Evolutionary conservation across 2,888 invertebrate genomes (phyloP).

Genomic region (Lathronympha strigana): DNA sequence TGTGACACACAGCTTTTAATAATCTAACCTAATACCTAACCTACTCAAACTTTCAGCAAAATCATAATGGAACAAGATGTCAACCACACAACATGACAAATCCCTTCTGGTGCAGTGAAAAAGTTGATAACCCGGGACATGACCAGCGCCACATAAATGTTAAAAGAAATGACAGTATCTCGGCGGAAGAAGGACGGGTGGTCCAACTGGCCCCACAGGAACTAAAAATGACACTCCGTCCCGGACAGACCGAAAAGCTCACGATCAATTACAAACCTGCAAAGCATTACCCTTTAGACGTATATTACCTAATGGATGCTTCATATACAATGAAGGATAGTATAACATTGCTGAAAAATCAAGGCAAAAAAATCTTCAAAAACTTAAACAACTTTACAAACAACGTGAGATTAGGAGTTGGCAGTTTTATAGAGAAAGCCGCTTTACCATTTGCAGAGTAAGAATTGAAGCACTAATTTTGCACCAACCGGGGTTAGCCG

Average conservation of each 20-base stretch:
- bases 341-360: slow-evolving; percentile 74
- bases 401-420: slow-evolving; percentile 85
- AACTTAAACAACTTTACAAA: slow-evolving; percentile 82
- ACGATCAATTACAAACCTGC: slow-evolving; percentile 82
- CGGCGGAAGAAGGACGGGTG: slow-evolving; percentile 49
- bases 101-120: slow-evolving; percentile 46
- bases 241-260: slow-evolving; percentile 55
- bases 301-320: slow-evolving; percentile 90
- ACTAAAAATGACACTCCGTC: slow-evolving; percentile 56
- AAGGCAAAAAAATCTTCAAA: slow-evolving; percentile 69
- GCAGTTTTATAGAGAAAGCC: slow-evolving; percentile 86
- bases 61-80: slow-evolving; percentile 48
- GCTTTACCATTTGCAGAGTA: slow-evolving; percentile 82
- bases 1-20: no score
- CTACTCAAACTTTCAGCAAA: slow-evolving; percentile 45
- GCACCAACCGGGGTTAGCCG: no score
- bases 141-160: not conserved
- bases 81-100: slow-evolving; percentile 26
- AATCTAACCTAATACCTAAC: no score
- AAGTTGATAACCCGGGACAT: slow-evolving; percentile 47
- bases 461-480: not conserved
- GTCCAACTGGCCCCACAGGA: slow-evolving; percentile 73
- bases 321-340: slow-evolving; percentile 88
- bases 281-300: slow-evolving; percentile 88
- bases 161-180: slow-evolving; percentile 56